Percentiles rank a stretch among this genome's conserved stretches.
phyloP scores from a whole-genome alignment of 23 tunicate species.

The Botrylloides violaceus region DNA sequence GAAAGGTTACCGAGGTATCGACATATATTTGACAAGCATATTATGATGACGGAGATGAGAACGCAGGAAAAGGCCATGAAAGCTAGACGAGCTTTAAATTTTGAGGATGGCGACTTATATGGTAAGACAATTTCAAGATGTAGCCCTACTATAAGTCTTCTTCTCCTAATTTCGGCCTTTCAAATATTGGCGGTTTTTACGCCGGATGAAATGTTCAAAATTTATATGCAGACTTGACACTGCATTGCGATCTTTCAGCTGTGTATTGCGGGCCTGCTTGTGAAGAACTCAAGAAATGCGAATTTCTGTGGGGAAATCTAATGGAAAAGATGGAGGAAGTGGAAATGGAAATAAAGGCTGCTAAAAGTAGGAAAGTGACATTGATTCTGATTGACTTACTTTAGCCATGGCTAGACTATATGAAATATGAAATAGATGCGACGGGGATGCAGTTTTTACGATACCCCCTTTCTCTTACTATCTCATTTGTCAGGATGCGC shows the following conservation, averaged over 20 bases:
- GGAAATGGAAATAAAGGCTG: slow-evolving; percentile 37
- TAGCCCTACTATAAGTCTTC: too few species aligned
- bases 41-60: slow-evolving; percentile 49
- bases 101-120: too few species aligned
- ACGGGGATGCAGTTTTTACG: too few species aligned
- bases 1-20: slow-evolving; percentile 57
- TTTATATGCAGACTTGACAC: too few species aligned
- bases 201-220: too few species aligned
- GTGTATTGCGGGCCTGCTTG: background rate
- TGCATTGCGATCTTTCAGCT: background rate
- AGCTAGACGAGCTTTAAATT: slow-evolving; percentile 19
- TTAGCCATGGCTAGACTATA: too few species aligned
- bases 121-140: too few species aligned
- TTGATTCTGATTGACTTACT: background rate
- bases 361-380: slow-evolving; percentile 31
- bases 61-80: slow-evolving; percentile 35
- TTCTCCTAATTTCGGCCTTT: too few species aligned
- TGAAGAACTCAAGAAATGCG: slow-evolving; percentile 6
- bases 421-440: too few species aligned
- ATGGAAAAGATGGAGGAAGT: slow-evolving; percentile 32
- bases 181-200: too few species aligned
- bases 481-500: too few species aligned
- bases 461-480: too few species aligned
- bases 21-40: slow-evolving; percentile 68
- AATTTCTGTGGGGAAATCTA: slow-evolving; percentile 17